Evolutionary conservation across 2,888 invertebrate species (phyloP).

Genomic region (Stenurella melanura): DNA sequence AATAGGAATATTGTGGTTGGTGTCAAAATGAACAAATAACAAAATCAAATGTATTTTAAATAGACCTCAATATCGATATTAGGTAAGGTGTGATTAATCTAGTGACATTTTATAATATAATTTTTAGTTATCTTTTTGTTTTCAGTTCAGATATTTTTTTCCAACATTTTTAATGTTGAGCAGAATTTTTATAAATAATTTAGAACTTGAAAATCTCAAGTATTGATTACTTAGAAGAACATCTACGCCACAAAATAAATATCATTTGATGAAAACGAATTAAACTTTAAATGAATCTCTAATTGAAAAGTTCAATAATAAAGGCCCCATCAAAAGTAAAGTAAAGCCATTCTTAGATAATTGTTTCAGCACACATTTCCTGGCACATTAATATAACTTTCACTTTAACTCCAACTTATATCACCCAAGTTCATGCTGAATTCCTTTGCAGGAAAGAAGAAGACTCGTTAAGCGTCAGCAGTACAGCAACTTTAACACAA

Average conservation of each 20-base stretch:
- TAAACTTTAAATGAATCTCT: background rate
- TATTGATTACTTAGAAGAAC: background rate
- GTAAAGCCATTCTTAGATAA: background rate
- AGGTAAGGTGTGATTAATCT: too few relatives aligned
- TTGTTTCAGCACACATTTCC: background rate
- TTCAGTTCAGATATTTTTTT: too few relatives aligned
- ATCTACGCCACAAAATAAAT: background rate
- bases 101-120: too few relatives aligned
- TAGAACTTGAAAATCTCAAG: too few relatives aligned
- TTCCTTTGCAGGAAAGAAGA: conserved; percentile 65
- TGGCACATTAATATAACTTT: background rate
- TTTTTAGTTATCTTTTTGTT: too few relatives aligned
- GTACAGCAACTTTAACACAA: conserved; percentile 70
- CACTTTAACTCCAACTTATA: background rate
- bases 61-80: too few relatives aligned
- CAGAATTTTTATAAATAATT: too few relatives aligned
- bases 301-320: background rate
- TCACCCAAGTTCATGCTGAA: background rate
- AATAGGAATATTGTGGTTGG: too few relatives aligned
- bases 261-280: background rate
- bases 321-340: background rate
- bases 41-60: too few relatives aligned
- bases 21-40: too few relatives aligned
- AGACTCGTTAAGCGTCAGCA: conserved; percentile 67
- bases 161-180: too few relatives aligned